Evolutionary conservation across 2,113 vertebrate species (phyloP).

Genomic region (Vulpes lagopus): DNA sequence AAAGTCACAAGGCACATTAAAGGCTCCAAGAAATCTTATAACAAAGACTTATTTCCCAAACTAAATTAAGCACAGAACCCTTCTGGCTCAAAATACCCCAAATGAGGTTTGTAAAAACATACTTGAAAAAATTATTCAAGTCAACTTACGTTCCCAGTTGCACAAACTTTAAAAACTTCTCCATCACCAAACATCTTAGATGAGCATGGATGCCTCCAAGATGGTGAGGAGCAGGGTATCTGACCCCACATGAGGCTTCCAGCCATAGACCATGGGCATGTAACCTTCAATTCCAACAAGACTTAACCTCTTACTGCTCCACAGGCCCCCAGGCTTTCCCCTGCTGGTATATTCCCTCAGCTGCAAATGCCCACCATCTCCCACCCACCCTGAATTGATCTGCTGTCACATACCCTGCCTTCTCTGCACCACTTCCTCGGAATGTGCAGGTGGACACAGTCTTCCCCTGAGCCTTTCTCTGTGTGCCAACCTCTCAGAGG

Average conservation of each 20-base stretch:
- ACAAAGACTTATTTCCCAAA: background rate
- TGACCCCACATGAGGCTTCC: background rate
- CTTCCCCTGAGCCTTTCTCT: background rate
- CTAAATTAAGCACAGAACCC: background rate
- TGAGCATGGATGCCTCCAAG: background rate
- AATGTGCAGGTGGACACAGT: background rate
- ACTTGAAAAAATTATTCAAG: background rate
- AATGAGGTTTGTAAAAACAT: background rate
- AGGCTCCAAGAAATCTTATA: background rate
- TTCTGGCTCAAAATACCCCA: background rate
- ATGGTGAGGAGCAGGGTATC: background rate
- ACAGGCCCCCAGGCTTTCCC: too few species aligned
- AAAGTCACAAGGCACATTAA: background rate
- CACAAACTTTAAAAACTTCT: background rate
- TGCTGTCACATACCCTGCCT: rapidly evolving
- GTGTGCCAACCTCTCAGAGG: background rate
- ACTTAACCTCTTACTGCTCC: background rate
- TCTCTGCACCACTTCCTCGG: background rate
- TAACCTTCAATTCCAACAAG: background rate
- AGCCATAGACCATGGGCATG: too few species aligned
- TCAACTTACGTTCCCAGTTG: background rate
- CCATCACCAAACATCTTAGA: background rate
- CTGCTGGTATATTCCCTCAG: too few species aligned
- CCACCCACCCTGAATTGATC: background rate
- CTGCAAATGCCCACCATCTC: rapidly evolving